Evolutionary conservation across 2,113 vertebrate genomes (phyloP).

Genomic region (Neolamprologus modestus): DNA sequence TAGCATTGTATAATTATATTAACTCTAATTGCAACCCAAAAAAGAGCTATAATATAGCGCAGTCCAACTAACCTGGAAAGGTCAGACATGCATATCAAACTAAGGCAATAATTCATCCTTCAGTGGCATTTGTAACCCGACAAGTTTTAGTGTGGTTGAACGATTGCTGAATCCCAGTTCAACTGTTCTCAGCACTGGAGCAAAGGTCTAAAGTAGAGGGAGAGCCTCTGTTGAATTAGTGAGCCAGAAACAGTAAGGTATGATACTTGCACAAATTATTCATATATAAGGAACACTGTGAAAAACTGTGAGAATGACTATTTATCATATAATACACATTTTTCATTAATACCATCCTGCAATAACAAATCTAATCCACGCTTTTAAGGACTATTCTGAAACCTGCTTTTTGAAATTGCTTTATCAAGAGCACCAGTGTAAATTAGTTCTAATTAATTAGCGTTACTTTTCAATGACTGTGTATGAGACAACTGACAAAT

Average conservation of each 20-base stretch:
- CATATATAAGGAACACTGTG: background rate
- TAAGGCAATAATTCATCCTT: background rate
- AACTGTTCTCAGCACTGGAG: background rate
- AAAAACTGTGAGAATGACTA: background rate
- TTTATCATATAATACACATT: background rate
- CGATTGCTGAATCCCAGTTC: background rate
- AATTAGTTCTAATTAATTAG: conserved; percentile 18
- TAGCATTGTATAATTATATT: background rate
- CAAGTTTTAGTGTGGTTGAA: background rate
- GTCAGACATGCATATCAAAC: background rate
- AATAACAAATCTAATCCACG: background rate
- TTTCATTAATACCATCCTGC: background rate
- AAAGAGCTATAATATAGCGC: background rate
- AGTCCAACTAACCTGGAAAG: background rate
- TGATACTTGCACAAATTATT: background rate
- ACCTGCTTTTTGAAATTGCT: background rate
- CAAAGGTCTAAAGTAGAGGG: background rate
- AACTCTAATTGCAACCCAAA: background rate
- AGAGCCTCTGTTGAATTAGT: background rate
- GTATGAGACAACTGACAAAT: conserved; percentile 3
- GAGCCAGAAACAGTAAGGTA: background rate
- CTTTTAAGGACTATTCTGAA: background rate
- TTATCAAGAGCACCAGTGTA: background rate
- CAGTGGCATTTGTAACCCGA: background rate
- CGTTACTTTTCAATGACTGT: background rate